Percentiles rank a stretch among this genome's conserved stretches.
phyloP scores from a whole-genome alignment of 2,113 vertebrate species.

The Chionodraco myersi region DNA sequence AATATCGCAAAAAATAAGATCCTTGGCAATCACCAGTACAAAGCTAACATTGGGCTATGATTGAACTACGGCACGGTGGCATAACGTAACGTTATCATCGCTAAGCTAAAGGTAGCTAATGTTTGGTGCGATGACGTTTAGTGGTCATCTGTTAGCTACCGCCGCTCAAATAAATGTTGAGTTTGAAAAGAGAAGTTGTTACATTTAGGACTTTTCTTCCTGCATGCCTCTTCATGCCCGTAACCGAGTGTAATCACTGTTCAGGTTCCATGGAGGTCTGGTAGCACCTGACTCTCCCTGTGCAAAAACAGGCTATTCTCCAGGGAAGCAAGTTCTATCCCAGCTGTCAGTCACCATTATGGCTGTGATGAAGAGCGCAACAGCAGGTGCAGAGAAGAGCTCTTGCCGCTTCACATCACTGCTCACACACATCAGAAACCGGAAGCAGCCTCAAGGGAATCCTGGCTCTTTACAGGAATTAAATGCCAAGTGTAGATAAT shows the following conservation, averaged over 20 bases:
- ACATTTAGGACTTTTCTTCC: no score
- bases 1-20: no score
- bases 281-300: neutral
- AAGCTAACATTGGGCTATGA: no score
- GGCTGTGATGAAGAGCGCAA: constrained; percentile 17
- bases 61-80: no score
- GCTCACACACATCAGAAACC: neutral
- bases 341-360: constrained; percentile 26
- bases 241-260: neutral
- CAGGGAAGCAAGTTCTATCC: neutral
- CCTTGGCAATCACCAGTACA: no score
- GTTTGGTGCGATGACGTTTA: no score
- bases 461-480: neutral
- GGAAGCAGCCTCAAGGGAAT: neutral
- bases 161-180: no score
- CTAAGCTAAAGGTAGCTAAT: no score
- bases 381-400: constrained; percentile 19
- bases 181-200: no score
- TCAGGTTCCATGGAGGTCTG: neutral
- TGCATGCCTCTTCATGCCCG: neutral
- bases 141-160: no score
- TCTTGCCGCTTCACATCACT: neutral
- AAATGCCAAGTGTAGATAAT: neutral
- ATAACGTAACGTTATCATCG: no score
- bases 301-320: constrained; percentile 15